Evolutionary conservation across 1,140 invertebrate species (phyloP).

Genomic region (Macrostomum lignano): DNA sequence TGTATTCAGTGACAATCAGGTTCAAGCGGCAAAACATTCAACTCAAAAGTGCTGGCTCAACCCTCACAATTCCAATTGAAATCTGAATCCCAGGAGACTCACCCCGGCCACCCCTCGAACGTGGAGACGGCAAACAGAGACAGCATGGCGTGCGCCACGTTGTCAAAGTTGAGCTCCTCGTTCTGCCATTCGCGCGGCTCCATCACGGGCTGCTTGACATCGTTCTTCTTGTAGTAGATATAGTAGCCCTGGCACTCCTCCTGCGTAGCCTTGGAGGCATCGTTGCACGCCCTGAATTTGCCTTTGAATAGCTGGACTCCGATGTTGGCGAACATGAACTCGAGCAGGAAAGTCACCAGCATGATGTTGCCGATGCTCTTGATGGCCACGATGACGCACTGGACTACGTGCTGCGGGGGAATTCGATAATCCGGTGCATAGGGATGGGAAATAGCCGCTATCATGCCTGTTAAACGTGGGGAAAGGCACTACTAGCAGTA

Average conservation of each 20-base stretch:
- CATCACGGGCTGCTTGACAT: slow-evolving; percentile 43
- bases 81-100: slow-evolving; percentile 23
- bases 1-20: background rate
- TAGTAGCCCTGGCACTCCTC: slow-evolving; percentile 33
- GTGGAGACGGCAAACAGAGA: slow-evolving; percentile 97
- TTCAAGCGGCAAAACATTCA: background rate
- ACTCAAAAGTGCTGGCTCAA: background rate
- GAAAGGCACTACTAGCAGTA: no score
- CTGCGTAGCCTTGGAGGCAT: slow-evolving; percentile 26
- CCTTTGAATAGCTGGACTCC: slow-evolving; percentile 95
- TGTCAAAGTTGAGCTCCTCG: slow-evolving; percentile 81
- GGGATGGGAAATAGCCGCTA: no score
- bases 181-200: slow-evolving; percentile 47
- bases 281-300: slow-evolving; percentile 28
- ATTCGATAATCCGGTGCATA: no score
- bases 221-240: slow-evolving; percentile 57
- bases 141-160: slow-evolving; percentile 83
- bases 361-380: slow-evolving; percentile 30
- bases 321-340: slow-evolving; percentile 99
- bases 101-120: slow-evolving; percentile 94
- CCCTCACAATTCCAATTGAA: slow-evolving; percentile 2
- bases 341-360: slow-evolving; percentile 63
- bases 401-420: slow-evolving; percentile 10
- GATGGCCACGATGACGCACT: slow-evolving; percentile 30
- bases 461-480: no score